Base-by-base conservation (phyloP, 2,888 invertebrate species). In the Pachydiplax longipennis region DNA sequence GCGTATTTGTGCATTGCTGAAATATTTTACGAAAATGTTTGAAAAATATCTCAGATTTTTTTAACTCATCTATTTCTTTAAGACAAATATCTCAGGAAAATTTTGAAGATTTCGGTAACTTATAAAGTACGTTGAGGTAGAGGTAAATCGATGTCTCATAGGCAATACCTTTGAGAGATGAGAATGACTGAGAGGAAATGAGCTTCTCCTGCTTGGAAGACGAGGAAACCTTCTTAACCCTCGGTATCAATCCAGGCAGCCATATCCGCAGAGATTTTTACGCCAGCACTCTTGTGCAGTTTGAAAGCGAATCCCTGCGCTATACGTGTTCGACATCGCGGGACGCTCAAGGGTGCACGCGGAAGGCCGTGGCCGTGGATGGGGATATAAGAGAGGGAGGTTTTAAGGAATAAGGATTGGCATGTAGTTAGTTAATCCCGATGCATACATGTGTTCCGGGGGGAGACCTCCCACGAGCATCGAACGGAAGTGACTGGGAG, bases 401-500 rank as follows among this genome's bases (percentile, higher is more conserved):
- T 48, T 53, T 58, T 53, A 35, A 35, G 83, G 58, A 58, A 61
- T 37, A 37, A n/a, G 87, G 40, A 87, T 58, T 61, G 65, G 65
- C 58, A 31, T 37, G 61, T 65, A 37, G 65, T 87, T 61, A 37
- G 61, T 61, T 53, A 83, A 58, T 58, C 58, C n/a, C 35, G 61
- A n/a, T 65, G 61, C 87, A 87, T 65, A 65, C 87, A 87, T 61
- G 65, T 61, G 87, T 65, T n/a, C 37, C 31, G 83, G 37, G 31
- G 53, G 3, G 40, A 65, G 87, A 87, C 87, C 87, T 87, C 87
- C 87, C 87, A 87, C 61, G 87, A 61, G 61, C 37, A 22, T 35
- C 61, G 61, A 37, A 65, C 87, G 87, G 87, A 87, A 87, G 61
- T 61, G 87, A 37, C 65, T 22, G 87, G 35, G 65, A 87, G 87